Evolutionary conservation across 2,113 vertebrate genomes (phyloP), one percentile per base, ranked within the genome.

Genomic region (Sebastes fasciatus): DNA sequence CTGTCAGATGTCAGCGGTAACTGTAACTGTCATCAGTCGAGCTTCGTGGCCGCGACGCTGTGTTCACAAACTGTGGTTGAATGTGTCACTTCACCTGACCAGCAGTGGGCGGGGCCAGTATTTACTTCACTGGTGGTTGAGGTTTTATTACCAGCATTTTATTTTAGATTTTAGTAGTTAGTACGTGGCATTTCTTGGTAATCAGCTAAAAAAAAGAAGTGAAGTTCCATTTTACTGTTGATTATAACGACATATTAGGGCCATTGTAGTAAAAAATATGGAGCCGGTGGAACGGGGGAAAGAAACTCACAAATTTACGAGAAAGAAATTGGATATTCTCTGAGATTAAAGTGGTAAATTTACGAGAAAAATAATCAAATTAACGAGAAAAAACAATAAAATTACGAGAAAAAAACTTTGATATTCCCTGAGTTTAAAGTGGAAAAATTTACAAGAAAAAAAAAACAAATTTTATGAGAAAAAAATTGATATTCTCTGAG

Each of bases 31-130:
- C 61, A 1, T 42, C 0, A 26, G 1, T 49, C 4, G 1, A 12
- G 0, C 16, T 23, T 0, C 49, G 84, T 4, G 74, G 65, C 65
- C 40, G 51, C 23, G 0, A 19, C 16, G 3, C 42, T 9, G 7
- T n/a, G 48, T 55, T 16, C 4, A 13, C 49, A 55, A 62, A 68
- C 1, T 40, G 57, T 77, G 80, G 74, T 82, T 21, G 26, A 46
- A 73, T 14, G 69, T 80, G 69, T 75, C 6, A 23, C 43, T 62
- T 54, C 45, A 11, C 77, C 23, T 70, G 26, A n/a, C 84, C 62
- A 45, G 65, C 3, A 7, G 57, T 63, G 71, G 71, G 67, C 0
- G 52, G 57, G 17, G 51, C 21, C n/a, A 5, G 0, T 0, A 6
- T 43, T 34, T 1, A 10, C n/a, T 51, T 14, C 8, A 0, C 40